A percentile compares a stretch with the other conserved stretches of the same genome.
Evolutionary conservation across 2,113 vertebrate genomes (phyloP).

Genomic region (Anthoscopus minutus): DNA sequence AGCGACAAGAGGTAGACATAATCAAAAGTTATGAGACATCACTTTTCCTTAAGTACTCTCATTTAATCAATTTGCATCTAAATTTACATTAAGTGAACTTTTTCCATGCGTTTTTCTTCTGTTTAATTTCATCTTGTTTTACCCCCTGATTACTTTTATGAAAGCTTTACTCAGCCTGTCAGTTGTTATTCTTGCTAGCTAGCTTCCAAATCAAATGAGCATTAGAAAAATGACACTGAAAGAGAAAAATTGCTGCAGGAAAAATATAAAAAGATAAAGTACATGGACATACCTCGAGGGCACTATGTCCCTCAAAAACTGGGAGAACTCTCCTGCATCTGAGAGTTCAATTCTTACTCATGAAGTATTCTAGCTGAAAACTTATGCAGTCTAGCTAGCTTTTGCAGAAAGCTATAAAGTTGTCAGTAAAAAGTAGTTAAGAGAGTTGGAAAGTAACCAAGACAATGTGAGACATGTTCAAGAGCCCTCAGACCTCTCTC

Average conservation of each 20-base stretch:
- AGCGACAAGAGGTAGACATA: neutral
- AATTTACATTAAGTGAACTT: neutral
- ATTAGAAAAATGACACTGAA: accelerated
- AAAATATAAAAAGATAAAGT: neutral
- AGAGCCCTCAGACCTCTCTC: neutral
- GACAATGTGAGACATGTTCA: neutral
- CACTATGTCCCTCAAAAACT: neutral
- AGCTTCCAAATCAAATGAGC: neutral
- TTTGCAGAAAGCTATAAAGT: neutral
- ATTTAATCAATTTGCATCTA: neutral
- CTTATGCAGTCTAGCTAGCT: neutral
- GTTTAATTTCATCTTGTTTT: neutral
- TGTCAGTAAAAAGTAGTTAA: neutral
- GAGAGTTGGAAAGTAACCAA: neutral
- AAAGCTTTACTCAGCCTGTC: neutral
- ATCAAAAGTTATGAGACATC: neutral
- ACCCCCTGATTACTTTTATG: neutral
- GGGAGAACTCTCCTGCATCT: neutral
- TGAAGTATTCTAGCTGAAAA: neutral
- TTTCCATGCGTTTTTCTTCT: neutral
- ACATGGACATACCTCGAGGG: neutral
- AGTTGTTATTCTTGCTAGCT: neutral
- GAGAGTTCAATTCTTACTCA: neutral
- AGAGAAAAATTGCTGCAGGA: neutral
- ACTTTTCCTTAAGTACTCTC: neutral